Base-by-base conservation (phyloP, 2,797 vertebrate species). In the Crocidura indochinensis region DNA sequence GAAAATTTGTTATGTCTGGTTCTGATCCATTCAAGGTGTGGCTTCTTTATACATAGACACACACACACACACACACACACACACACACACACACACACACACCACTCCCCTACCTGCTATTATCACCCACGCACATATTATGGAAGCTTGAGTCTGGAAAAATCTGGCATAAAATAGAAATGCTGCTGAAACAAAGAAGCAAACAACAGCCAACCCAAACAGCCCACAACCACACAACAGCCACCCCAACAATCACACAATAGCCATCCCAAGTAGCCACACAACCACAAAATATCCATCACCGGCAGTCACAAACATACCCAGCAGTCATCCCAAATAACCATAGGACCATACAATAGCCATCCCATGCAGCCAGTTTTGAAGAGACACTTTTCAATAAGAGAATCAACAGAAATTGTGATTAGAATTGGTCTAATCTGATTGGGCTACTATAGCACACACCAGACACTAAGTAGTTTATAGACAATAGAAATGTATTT, bases 361-460 rank as follows among this genome's bases (percentile, higher is more conserved):
- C 71, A 22, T 27, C 77, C 27, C n/a, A 4, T 46, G 19, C 74
- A 49, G 64, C 68, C 78, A 68, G 22, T 31, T 7, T 51, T 91
- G 67, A 65, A 44, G 31, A 86, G 82, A 90, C 20, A 78, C 64
- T 14, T 27, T 4, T 38, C n/a, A 92, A 88, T 44, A 79, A 82
- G 80, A 91, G 29, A 38, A 38, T 3, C 47, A 89, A 71, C 31
- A 51, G 38, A 73, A 87, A 73, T 8, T 78, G 4, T 29, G 22
- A 62, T 72, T 87, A 74, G 67, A 94, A 31, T 38, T 76, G 2
- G 56, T 60, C 27, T 22, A n/a, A 44, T 62, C n/a, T 51, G 10
- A 15, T 68, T 68, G 31, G 46, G 46, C 26, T 53, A 26, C 44
- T 65, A 1, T 65, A 65, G 31, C 11, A 65, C 51, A 72, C 38